Conservation (phyloP, 2,888 invertebrate species). For the Limnephilus auricula region DNA sequence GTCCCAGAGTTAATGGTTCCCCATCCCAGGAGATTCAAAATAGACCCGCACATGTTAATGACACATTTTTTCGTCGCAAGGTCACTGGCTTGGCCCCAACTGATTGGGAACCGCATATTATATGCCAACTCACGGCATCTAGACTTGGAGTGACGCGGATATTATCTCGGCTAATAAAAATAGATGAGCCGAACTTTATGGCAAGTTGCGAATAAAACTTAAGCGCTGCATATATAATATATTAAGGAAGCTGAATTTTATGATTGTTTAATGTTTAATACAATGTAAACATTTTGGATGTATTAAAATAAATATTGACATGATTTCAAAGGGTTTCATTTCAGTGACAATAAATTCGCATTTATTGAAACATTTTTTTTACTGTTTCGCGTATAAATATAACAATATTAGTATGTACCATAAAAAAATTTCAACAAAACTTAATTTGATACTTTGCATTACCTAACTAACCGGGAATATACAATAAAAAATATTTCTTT, state of each 20-base stretch:
- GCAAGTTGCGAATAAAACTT: not conserved
- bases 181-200: conserved; percentile 44
- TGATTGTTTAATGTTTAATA: not conserved
- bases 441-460: no score
- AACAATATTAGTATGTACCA: no score
- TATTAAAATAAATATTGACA: not conserved
- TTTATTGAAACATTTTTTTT: no score
- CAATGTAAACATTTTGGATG: not conserved
- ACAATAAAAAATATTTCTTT: no score
- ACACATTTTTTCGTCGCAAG: conserved; percentile 65
- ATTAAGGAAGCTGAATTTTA: not conserved
- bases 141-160: conserved; percentile 26
- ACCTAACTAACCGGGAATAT: no score
- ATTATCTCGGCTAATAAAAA: conserved; percentile 48
- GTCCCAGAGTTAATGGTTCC: conserved; percentile 9
- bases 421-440: no score
- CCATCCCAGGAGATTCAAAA: conserved; percentile 56
- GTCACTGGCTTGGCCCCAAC: conserved; percentile 61
- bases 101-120: conserved; percentile 44
- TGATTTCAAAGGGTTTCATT: not conserved
- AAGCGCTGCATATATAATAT: not conserved
- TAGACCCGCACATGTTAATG: conserved; percentile 65
- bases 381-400: no score
- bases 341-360: no score
- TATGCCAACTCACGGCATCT: conserved; percentile 35